phyloP scores from a whole-genome alignment of 2,888 invertebrate genomes.

The Pollenia amentaria region DNA sequence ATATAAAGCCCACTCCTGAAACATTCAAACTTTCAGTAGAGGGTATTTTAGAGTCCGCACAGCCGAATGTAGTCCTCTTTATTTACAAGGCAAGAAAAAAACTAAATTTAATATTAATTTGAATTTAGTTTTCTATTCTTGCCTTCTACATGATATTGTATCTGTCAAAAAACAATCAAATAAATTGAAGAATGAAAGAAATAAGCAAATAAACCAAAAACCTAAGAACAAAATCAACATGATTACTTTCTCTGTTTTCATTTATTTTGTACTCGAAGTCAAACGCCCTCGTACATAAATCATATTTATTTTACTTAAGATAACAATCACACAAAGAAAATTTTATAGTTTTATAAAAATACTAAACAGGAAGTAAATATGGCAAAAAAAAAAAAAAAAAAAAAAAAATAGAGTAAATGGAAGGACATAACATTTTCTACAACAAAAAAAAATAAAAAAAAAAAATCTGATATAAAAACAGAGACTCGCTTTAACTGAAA shows the following conservation, averaged over 20 bases:
- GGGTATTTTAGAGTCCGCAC: too few species aligned
- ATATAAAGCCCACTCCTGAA: too few species aligned
- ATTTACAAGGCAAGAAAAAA: too few species aligned
- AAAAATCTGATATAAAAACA: too few species aligned
- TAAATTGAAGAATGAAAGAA: neutral
- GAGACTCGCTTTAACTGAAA: too few species aligned
- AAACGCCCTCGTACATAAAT: constrained; percentile 20
- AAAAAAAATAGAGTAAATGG: too few species aligned
- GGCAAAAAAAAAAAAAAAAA: neutral
- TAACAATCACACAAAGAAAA: constrained; percentile 32
- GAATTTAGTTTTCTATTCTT: too few species aligned
- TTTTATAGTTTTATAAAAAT: neutral
- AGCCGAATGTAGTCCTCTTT: too few species aligned
- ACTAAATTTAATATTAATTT: too few species aligned
- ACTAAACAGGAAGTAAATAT: neutral
- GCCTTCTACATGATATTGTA: neutral
- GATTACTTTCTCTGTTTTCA: constrained; percentile 19
- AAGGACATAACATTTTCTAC: too few species aligned
- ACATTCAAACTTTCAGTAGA: too few species aligned
- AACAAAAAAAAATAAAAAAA: too few species aligned
- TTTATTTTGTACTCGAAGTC: constrained; percentile 26
- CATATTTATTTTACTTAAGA: constrained; percentile 38
- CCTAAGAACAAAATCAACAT: constrained; percentile 24
- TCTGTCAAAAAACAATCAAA: constrained; percentile 15
- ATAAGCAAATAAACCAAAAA: neutral